These are phyloP conservation scores for Caiman crocodilus DNA, from an alignment of 2,797 vertebrate species.

Conservation along the genomic window DNA sequence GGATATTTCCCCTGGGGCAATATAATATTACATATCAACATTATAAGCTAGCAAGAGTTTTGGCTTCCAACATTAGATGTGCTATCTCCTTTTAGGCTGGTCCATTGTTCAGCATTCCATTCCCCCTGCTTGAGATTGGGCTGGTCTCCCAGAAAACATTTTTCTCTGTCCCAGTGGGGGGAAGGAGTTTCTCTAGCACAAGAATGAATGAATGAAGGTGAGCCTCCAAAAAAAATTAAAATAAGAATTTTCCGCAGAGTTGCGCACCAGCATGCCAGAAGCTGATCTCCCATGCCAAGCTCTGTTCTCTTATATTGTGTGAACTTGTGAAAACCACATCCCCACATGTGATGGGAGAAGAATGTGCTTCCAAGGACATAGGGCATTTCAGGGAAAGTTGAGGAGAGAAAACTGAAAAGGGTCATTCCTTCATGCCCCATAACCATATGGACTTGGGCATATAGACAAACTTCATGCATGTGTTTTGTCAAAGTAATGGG, in stretches of 20 bases:
- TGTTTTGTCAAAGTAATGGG: not conserved
- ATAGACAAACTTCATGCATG: not conserved
- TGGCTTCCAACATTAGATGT: not conserved
- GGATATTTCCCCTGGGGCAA: not conserved
- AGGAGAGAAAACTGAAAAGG: not conserved
- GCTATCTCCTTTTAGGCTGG: not conserved
- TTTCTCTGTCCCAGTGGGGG: not conserved
- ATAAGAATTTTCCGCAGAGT: not conserved
- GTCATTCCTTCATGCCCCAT: not conserved
- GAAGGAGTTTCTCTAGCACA: not conserved
- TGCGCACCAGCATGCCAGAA: not conserved
- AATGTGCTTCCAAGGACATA: not conserved
- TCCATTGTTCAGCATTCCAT: not conserved
- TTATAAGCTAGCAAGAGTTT: not conserved
- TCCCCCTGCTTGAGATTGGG: not conserved
- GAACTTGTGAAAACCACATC: not conserved
- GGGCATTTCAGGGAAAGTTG: not conserved
- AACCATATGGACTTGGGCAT: not conserved
- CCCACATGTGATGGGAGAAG: not conserved
- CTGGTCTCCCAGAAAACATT: not conserved
- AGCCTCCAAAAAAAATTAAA: not conserved
- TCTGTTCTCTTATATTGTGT: not conserved
- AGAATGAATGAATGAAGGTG: not conserved
- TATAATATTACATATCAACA: not conserved
- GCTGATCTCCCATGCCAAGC: not conserved